Conservation (phyloP, 2,113 vertebrate species). For the Podiceps cristatus region DNA sequence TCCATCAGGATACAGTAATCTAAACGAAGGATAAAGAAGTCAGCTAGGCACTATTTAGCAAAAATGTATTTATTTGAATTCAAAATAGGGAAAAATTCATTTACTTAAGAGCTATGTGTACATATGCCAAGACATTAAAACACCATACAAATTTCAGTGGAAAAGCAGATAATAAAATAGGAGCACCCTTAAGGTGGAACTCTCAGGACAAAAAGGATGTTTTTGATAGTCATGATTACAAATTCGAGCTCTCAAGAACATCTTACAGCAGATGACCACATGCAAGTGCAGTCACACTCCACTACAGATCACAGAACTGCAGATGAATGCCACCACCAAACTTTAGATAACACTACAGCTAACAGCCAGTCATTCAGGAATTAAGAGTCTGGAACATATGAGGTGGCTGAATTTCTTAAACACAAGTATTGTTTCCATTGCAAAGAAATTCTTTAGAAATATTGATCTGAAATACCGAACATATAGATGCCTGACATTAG, state of each 20-base stretch:
- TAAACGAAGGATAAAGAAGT: neutral
- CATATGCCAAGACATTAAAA: neutral
- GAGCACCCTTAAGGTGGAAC: neutral
- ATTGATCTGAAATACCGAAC: neutral
- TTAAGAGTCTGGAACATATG: neutral
- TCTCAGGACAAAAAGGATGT: neutral
- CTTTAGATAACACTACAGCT: neutral
- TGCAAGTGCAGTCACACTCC: neutral
- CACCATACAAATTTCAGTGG: neutral
- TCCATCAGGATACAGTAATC: neutral
- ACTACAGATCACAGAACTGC: neutral
- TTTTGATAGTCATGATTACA: neutral
- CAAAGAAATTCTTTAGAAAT: neutral
- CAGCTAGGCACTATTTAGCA: neutral
- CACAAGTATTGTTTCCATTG: neutral
- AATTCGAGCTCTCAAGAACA: neutral
- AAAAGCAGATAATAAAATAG: neutral
- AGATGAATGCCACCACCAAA: neutral
- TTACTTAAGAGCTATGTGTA: neutral
- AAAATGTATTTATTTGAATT: neutral
- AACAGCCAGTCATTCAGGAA: neutral
- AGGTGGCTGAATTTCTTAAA: neutral
- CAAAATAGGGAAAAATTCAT: neutral
- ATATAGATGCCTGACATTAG: neutral
- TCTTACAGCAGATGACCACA: neutral